phyloP scores from a whole-genome alignment of 1,140 invertebrate genomes.

The Diprion similis region DNA sequence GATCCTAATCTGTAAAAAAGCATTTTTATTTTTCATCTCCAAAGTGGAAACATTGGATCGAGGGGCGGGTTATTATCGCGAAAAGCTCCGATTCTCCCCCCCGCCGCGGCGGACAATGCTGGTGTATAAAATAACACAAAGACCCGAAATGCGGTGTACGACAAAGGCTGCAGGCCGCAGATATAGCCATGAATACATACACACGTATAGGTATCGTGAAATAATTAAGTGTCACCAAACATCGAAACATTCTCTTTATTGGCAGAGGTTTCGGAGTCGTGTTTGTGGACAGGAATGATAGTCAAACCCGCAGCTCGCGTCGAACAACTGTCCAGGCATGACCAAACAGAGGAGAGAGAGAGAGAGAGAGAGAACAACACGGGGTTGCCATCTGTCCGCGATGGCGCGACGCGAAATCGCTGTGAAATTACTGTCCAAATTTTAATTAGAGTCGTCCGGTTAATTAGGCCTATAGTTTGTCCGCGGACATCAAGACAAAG shows the following conservation, averaged over 20 bases:
- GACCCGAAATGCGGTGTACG: neutral
- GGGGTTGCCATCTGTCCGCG: neutral
- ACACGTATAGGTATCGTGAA: conserved; percentile 29
- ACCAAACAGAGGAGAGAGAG: neutral
- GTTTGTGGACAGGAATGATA: conserved; percentile 11
- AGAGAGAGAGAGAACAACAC: neutral
- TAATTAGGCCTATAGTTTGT: conserved; percentile 25
- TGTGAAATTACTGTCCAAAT: conserved; percentile 14
- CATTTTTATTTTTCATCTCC: neutral
- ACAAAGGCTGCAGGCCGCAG: neutral
- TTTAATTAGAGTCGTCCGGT: conserved; percentile 19
- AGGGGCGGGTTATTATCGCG: too few relatives aligned
- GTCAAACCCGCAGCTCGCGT: conserved; percentile 9
- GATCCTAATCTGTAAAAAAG: neutral
- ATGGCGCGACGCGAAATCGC: conserved; percentile 8
- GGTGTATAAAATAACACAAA: neutral
- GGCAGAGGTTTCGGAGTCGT: conserved; percentile 15
- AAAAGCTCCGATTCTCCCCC: too few relatives aligned
- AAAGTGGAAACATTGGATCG: neutral
- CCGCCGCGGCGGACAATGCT: neutral
- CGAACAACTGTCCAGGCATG: conserved; percentile 15
- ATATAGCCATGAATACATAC: too few relatives aligned
- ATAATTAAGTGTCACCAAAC: conserved; percentile 39
- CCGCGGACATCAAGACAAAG: conserved; percentile 18
- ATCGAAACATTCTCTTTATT: conserved; percentile 31